phyloP scores from a whole-genome alignment of 1,140 invertebrate species.

The Bombus affinis region DNA sequence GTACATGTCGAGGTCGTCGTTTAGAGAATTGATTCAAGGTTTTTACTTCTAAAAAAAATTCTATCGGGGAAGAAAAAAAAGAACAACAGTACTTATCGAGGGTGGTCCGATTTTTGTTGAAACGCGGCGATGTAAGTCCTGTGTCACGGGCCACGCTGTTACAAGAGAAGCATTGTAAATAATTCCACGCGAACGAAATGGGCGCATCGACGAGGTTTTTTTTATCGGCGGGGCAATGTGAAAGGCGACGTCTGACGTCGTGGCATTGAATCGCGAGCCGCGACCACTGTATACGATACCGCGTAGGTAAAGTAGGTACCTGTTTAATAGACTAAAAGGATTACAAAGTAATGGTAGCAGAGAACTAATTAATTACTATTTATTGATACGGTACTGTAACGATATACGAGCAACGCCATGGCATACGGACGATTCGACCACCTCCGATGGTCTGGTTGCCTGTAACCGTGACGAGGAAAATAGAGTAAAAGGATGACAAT shows the following conservation, averaged over 20 bases:
- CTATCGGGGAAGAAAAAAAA: neutral
- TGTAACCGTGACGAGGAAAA: slow-evolving; percentile 43
- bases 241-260: slow-evolving; percentile 80
- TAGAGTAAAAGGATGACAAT: slow-evolving; percentile 80
- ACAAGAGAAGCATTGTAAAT: slow-evolving; percentile 51
- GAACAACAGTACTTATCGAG: slow-evolving; percentile 37
- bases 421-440: slow-evolving; percentile 26
- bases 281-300: slow-evolving; percentile 82
- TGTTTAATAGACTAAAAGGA: slow-evolving; percentile 74
- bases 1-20: neutral
- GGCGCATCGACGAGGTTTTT: slow-evolving; percentile 30
- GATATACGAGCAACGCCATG: slow-evolving; percentile 47
- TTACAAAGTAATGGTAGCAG: slow-evolving; percentile 76
- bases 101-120: slow-evolving; percentile 22
- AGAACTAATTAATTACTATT: slow-evolving; percentile 72
- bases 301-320: slow-evolving; percentile 82
- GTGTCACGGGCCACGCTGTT: neutral
- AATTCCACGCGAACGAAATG: slow-evolving; percentile 32
- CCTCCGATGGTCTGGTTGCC: neutral
- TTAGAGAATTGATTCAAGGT: neutral
- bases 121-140: neutral
- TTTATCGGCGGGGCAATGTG: slow-evolving; percentile 78
- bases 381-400: slow-evolving; percentile 68
- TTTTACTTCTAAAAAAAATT: neutral
- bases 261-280: slow-evolving; percentile 79